Percentiles rank a stretch among this genome's conserved stretches.
These are phyloP conservation scores for Ganaspis sp. DNA, from an alignment of 1,140 invertebrate genomes.

Conservation along the genomic window DNA sequence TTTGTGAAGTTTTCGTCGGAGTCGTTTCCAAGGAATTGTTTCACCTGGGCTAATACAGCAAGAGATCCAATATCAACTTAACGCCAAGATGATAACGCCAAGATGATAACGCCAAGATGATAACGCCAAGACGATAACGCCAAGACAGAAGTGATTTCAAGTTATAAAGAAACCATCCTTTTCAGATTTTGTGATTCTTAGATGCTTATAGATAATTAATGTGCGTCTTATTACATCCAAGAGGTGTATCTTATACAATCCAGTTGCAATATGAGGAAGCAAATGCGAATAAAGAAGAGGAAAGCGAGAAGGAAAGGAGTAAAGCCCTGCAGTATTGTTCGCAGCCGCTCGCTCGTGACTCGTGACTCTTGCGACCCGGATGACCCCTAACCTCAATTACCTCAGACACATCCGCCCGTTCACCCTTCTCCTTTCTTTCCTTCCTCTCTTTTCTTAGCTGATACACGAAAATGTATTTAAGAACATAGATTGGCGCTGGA, in stretches of 20 bases:
- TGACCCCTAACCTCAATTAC: slow-evolving; percentile 76
- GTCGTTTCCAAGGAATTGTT: too few relatives aligned
- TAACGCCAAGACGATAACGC: too few relatives aligned
- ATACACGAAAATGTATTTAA: slow-evolving; percentile 18
- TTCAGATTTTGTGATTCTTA: too few relatives aligned
- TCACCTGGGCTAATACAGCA: too few relatives aligned
- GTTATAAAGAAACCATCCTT: too few relatives aligned
- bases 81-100: too few relatives aligned
- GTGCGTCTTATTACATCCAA: neutral
- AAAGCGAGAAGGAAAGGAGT: neutral
- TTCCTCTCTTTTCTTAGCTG: slow-evolving; percentile 43
- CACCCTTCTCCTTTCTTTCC: slow-evolving; percentile 56
- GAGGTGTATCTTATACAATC: neutral
- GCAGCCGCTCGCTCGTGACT: slow-evolving; percentile 74
- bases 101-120: too few relatives aligned
- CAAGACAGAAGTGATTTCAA: too few relatives aligned
- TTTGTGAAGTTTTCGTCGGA: too few relatives aligned
- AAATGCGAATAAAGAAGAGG: slow-evolving; percentile 11
- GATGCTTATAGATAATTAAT: too few relatives aligned
- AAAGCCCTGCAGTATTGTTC: slow-evolving; percentile 68
- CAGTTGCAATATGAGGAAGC: slow-evolving; percentile 12
- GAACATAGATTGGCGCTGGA: neutral
- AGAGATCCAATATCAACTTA: too few relatives aligned
- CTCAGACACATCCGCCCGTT: slow-evolving; percentile 74
- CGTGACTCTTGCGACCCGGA: slow-evolving; percentile 74